Base-by-base conservation (phyloP, 2,113 vertebrate genomes). In the Tachysurus vachellii region DNA sequence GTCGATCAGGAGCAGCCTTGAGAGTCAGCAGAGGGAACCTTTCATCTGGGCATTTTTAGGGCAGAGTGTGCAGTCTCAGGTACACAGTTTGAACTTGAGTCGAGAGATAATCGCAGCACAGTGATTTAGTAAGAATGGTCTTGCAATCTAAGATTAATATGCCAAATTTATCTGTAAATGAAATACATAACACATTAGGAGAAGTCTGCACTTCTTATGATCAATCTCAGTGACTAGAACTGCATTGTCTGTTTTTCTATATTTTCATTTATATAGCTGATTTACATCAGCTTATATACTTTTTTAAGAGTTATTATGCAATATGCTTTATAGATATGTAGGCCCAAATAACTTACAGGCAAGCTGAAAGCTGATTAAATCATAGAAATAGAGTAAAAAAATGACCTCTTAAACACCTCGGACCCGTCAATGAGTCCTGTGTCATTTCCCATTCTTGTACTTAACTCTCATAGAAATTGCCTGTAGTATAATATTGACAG, bases 11-110 rank as follows among this genome's bases (percentile, higher is more conserved):
- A 77, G 31, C 70, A 79, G 73, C 47, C n/a, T 23, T 64, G 28
- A 54, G 86, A 68, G 59, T 76, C 54, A 83, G 68, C 16, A 47
- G 28, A 76, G 54, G 61, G 56, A 75, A 85, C 14, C 76, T 85
- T 76, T 61, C 36, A 59, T 47, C 2, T 80, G 14, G 53, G n/a
- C n/a, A 56, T 80, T 56, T 80, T 54, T 50, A n/a, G 47, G 1
- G 21, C 50, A 79, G n/a, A 36, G 28, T 36, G 28, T 57, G 36
- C 28, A n/a, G 16, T 80, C 76, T 57, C 28, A 80, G 77, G 16
- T 80, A 36, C 47, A 83, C 47, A 28, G 53, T 66, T 31, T 83
- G 12, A 79, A 56, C 14, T 56, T 19, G 17, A 36, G 54, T 57
- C 7, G 28, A 56, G 26, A 79, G 14, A 79, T 54, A 79, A 79